Evolutionary conservation across 2,888 invertebrate genomes (phyloP), one percentile per base, ranked within the genome.

Genomic region (Plebejus anna): DNA sequence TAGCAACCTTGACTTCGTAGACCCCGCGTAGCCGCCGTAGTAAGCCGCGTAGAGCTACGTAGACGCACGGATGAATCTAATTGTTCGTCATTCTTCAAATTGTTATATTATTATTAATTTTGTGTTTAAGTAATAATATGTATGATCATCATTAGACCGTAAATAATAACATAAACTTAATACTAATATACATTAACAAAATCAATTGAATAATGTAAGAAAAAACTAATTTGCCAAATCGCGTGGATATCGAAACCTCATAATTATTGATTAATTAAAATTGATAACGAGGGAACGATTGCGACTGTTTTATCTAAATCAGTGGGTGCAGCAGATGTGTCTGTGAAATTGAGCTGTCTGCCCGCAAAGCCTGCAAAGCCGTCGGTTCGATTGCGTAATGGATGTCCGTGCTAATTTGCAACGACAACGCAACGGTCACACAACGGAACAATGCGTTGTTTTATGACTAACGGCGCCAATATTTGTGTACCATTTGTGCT

Each of bases 341-440:
- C 81, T 79, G 75, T 81, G 81, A 80, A 79, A 81, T 81, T 77
- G 80, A 81, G 81, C 81, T 81, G 81, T 81, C 81, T 81, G 75
- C 79, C 80, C 78, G 77, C 78, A 79, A 78, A 80, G 79, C 78
- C 78, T 78, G 82, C 80, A 81, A 78, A 80, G 79, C 80, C 79
- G 79, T 76, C 79, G 80, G 80, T 81, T 80, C 82, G 83, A 82
- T 83, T 80, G 82, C 80, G 80, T 87, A 86, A 87, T 84, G 81
- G 83, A 86, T 85, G 85, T 81, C 78, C 79, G 77, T 79, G 82
- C 80, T 82, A 80, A 86, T 86, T 85, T 84, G 83, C 81, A 79
- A 78, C 80, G 80, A 4, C 73, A 75, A 61, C 66, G 59, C 61
- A 28, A 51, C 47, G 32, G 28, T n/a, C n/a, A 72, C 72, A 72